Base-by-base conservation (phyloP, 2,797 vertebrate genomes). In the Protonibea diacanthus region DNA sequence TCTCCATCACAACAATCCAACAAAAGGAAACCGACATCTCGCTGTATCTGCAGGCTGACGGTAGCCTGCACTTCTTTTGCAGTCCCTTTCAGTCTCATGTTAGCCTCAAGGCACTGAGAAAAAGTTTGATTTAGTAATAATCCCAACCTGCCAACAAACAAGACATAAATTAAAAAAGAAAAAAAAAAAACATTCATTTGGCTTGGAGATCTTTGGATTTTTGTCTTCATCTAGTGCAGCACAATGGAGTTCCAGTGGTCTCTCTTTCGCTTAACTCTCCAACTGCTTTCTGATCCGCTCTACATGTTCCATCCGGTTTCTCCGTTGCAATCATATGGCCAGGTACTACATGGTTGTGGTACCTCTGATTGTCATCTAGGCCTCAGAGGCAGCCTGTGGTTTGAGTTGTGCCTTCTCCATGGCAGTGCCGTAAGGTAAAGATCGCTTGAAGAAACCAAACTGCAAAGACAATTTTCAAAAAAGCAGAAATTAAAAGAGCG, bases 351-450 rank as follows among this genome's bases (percentile, higher is more conserved):
- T 80, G 84, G 78, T 74, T 88, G 79, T 78, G 57, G 68, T 49
- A 18, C 44, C 47, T 69, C 71, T 17, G 62, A 15, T 18, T 18
- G 59, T 49, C 74, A 0, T 55, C 92, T 94, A 98, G 86, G 97
- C 97, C 91, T 98, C 97, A 0, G 97, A 97, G 44, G 97, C 94
- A 76, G 96, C 97, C 92, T 97, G 97, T 62, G 97, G 97, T 92
- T 98, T 98, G 75, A 98, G 96, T 66, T 98, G 95, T 21, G 97
- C 97, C 91, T 98, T 98, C 91, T 98, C 97, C 97, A 98, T 98
- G 78, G 97, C 96, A 0, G 97, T 97, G 92, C 97, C 97, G 0
- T 97, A 97, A 0, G 96, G 96, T 77, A 96, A 90, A 8, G 97
- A 95, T 78, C 97, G 95, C 89, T 98, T 98, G 89, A 98, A 98